Percentiles rank a stretch among this genome's conserved stretches.
Conservation (phyloP, 2,888 invertebrate species). For the Hemaris fuciformis region DNA sequence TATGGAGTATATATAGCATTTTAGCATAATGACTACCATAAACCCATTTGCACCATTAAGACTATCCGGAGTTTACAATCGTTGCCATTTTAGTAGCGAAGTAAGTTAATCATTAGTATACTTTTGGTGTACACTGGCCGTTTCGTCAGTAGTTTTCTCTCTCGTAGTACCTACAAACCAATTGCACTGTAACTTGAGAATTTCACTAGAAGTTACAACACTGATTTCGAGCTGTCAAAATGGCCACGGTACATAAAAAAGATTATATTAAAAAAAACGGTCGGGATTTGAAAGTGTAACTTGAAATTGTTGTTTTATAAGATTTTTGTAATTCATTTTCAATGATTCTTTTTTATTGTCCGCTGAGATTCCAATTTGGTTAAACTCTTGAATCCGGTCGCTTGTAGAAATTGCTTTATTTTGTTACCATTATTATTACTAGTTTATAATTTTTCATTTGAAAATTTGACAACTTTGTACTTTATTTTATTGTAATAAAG, state of each 20-base stretch:
- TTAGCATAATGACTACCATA: constrained; percentile 12
- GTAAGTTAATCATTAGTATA: constrained; percentile 36
- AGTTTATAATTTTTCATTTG: not conserved
- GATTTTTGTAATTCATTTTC: not conserved
- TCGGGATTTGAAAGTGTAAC: constrained; percentile 63
- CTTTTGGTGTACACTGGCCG: constrained; percentile 16
- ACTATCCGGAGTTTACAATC: constrained; percentile 41
- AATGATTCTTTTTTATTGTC: not conserved
- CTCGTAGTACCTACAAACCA: not conserved
- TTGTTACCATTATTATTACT: constrained; percentile 29
- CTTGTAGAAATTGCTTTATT: constrained; percentile 18
- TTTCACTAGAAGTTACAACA: not conserved
- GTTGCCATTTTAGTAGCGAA: constrained; percentile 60
- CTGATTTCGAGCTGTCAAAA: not conserved
- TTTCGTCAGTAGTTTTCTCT: constrained; percentile 16
- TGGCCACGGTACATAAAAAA: not conserved
- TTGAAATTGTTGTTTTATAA: constrained; percentile 8
- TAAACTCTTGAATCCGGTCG: constrained; percentile 68
- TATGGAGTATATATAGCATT: constrained; percentile 33
- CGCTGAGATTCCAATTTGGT: constrained; percentile 29
- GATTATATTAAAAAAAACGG: constrained; percentile 24
- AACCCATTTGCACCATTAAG: constrained; percentile 40
- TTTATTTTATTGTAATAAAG: constrained; percentile 33
- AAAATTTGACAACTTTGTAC: not conserved
- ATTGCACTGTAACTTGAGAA: not conserved